Evolutionary conservation across 2,113 vertebrate genomes (phyloP).

Genomic region (Xiphophorus maculatus): DNA sequence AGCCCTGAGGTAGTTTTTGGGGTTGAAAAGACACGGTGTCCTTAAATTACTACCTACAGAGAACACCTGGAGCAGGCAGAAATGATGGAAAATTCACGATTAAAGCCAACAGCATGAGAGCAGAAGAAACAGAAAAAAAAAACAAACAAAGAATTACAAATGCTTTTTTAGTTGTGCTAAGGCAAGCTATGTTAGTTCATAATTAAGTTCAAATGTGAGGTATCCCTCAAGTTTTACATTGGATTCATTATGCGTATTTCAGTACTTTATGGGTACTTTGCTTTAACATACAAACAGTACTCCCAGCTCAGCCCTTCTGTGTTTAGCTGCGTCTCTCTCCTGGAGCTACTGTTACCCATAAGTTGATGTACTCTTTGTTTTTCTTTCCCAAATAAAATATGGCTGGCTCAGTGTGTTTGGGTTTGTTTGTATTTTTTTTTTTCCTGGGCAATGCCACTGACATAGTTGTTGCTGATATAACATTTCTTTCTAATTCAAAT

Average conservation of each 20-base stretch:
- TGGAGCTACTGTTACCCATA: background rate
- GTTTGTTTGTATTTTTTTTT: too few species aligned
- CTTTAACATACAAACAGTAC: too few species aligned
- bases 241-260: too few species aligned
- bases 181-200: too few species aligned
- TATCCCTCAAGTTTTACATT: too few species aligned
- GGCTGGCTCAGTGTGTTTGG: too few species aligned
- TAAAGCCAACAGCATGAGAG: conserved; percentile 26
- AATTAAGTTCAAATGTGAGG: too few species aligned
- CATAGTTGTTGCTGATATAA: too few species aligned
- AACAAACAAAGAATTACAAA: background rate
- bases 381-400: background rate
- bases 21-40: conserved; percentile 34
- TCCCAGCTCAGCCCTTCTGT: background rate
- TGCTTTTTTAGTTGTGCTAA: background rate
- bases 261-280: background rate
- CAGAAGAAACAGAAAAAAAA: background rate
- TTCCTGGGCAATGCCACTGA: too few species aligned
- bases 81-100: conserved; percentile 44
- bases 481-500: background rate
- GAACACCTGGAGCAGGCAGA: conserved; percentile 56
- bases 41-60: conserved; percentile 52
- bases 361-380: background rate
- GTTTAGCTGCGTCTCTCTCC: background rate
- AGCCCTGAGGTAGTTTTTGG: conserved; percentile 41